Evolutionary conservation across 2,113 vertebrate genomes (phyloP), one percentile per base, ranked within the genome.

Genomic region (Girardinichthys multiradiatus): DNA sequence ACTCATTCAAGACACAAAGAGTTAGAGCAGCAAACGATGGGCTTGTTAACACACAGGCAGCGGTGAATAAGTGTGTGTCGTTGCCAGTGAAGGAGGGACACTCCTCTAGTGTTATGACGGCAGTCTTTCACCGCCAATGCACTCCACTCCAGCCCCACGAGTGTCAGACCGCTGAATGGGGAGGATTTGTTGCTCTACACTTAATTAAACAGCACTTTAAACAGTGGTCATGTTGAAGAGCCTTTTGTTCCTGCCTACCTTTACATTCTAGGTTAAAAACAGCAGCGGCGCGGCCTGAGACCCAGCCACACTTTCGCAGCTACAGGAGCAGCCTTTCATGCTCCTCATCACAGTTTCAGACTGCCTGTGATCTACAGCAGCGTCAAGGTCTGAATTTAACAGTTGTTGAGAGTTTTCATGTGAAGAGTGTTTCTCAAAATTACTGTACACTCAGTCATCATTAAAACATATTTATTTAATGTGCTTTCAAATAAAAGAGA

Each of bases 11-110:
- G 82, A 90, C 82, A 91, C 92, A 92, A 89, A 89, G 87, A 90
- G 73, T 88, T 64, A 69, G 83, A 90, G 87, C 88, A 83, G 89
- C 86, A 88, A 87, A 88, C 81, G 83, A 87, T 81, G 82, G 78
- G 76, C 91, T 92, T 91, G 90, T 93, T 93, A 91, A 92, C 92
- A 89, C 89, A 84, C 79, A 73, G 76, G 84, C 89, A 80, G 90
- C 88, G 87, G 87, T 88, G 89, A 87, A 72, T 72, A 79, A 72
- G 89, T 85, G 90, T 89, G 89, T 77, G 80, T 89, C 73, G 88
- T 76, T 79, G 83, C 82, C 78, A 82, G 77, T 80, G 88, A n/a
- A 54, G 81, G 84, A 82, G 86, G 86, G 87, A 72, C 79, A 70
- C 88, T 94, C 87, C 80, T 90, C 83, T 79, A 66, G 72, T 88